Conservation (phyloP, 2,888 invertebrate genomes). For the Diabrotica balteata region DNA sequence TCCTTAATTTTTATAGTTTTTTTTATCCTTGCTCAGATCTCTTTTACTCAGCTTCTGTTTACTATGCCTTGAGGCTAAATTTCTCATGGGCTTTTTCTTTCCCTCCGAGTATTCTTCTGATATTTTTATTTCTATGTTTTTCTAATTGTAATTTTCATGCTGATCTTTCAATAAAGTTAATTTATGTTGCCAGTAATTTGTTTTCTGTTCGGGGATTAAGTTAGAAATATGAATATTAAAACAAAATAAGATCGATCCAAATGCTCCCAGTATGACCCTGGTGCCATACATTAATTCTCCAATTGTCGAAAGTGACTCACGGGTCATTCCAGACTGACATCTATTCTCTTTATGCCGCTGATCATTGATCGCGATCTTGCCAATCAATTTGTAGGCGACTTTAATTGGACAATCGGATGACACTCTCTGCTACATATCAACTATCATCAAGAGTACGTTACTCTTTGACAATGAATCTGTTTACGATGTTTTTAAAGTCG, state of each 20-base stretch:
- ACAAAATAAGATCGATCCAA: background rate
- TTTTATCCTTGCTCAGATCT: no score
- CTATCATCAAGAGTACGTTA: conserved; percentile 8
- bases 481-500: conserved; percentile 8
- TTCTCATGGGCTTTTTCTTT: no score
- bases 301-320: conserved; percentile 9
- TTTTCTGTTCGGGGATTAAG: no score
- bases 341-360: background rate
- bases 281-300: background rate
- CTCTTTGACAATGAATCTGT: conserved; percentile 11
- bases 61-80: no score
- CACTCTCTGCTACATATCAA: conserved; percentile 5
- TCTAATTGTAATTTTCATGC: no score
- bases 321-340: conserved; percentile 1
- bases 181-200: no score
- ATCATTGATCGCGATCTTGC: conserved; percentile 9
- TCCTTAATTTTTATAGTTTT: no score
- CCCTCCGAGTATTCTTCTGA: no score
- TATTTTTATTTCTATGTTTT: no score
- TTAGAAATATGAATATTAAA: no score
- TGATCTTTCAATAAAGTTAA: no score
- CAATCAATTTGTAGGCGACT: conserved; percentile 9
- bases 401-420: conserved; percentile 11
- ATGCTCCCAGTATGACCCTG: background rate
- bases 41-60: no score